Evolutionary conservation across 2,797 vertebrate genomes (phyloP).

Genomic region (Esox masquinongy): DNA sequence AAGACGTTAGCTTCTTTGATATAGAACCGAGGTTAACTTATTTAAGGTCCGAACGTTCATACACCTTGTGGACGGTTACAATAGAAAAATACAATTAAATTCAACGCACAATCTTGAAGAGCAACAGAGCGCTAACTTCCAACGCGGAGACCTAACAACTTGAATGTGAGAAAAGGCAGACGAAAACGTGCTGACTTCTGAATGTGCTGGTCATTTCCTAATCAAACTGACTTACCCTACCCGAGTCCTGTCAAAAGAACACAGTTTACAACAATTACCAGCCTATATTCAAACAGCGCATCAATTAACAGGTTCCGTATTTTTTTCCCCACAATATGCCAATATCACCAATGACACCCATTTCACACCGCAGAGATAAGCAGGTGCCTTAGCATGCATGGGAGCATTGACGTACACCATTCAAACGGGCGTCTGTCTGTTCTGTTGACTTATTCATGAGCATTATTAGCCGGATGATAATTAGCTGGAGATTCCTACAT

Average conservation of each 20-base stretch:
- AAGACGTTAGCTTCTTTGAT: slow-evolving; percentile 18
- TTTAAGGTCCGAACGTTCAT: slow-evolving; percentile 17
- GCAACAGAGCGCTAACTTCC: neutral
- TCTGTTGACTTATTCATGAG: slow-evolving; percentile 54
- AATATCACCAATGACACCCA: slow-evolving; percentile 60
- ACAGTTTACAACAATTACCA: slow-evolving; percentile 62
- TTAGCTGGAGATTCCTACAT: slow-evolving; percentile 69
- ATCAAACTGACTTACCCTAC: slow-evolving; percentile 3
- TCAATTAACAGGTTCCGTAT: slow-evolving; percentile 67
- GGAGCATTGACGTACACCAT: slow-evolving; percentile 15
- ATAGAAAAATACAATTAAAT: neutral
- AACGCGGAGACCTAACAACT: neutral
- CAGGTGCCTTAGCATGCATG: slow-evolving; percentile 30
- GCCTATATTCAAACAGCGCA: slow-evolving; percentile 50
- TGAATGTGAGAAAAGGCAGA: neutral
- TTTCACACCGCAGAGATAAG: slow-evolving; percentile 61
- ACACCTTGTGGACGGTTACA: neutral
- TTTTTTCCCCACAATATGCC: slow-evolving; percentile 38
- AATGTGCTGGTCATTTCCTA: neutral
- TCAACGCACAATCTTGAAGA: neutral
- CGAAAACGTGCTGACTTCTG: neutral
- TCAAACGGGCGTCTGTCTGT: slow-evolving; percentile 16
- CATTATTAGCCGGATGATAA: slow-evolving; percentile 73
- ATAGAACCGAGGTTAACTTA: slow-evolving; percentile 21
- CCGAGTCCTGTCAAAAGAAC: slow-evolving; percentile 18